These are phyloP conservation scores for Neostethus bicornis DNA, from an alignment of 2,797 vertebrate species.

Conservation along the genomic window DNA sequence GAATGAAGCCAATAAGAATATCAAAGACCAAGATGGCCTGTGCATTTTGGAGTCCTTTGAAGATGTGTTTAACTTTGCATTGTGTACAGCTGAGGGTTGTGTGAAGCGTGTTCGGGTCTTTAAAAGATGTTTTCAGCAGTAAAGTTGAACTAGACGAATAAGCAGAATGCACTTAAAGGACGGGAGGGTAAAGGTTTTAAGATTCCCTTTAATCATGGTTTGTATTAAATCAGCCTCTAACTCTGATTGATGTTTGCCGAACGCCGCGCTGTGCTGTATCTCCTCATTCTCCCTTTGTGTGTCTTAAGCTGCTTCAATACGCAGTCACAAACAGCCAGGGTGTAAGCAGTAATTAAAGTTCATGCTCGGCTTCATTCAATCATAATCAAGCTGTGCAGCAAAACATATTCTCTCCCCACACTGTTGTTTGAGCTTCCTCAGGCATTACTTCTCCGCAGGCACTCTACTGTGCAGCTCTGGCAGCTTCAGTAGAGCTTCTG, in stretches of 20 bases:
- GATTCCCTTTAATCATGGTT: conserved; percentile 49
- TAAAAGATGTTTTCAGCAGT: conserved; percentile 26
- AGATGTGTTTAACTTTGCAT: conserved; percentile 52
- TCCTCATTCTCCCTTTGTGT: conserved; percentile 67
- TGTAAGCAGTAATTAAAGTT: conserved; percentile 85
- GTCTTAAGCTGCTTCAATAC: conserved; percentile 71
- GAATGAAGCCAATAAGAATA: conserved; percentile 6
- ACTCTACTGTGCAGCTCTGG: conserved; percentile 60
- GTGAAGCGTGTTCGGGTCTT: conserved; percentile 15
- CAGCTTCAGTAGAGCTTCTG: conserved; percentile 64
- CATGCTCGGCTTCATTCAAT: conserved; percentile 83
- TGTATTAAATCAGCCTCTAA: conserved; percentile 63
- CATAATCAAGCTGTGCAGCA: conserved; percentile 81
- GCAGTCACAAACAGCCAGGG: conserved; percentile 74
- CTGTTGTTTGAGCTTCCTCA: conserved; percentile 70
- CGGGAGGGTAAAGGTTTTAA: conserved; percentile 33
- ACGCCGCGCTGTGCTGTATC: conserved; percentile 49
- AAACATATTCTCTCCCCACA: conserved; percentile 74
- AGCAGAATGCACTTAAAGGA: conserved; percentile 29
- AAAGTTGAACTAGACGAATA: conserved; percentile 38
- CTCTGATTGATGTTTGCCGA: conserved; percentile 68
- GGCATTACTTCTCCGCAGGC: conserved; percentile 65
- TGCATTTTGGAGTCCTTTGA: conserved; percentile 39
- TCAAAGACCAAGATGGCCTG: conserved; percentile 6
- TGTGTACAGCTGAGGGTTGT: background rate